Conservation (phyloP, 2,888 invertebrate genomes). For the Macrophya alboannulata region DNA sequence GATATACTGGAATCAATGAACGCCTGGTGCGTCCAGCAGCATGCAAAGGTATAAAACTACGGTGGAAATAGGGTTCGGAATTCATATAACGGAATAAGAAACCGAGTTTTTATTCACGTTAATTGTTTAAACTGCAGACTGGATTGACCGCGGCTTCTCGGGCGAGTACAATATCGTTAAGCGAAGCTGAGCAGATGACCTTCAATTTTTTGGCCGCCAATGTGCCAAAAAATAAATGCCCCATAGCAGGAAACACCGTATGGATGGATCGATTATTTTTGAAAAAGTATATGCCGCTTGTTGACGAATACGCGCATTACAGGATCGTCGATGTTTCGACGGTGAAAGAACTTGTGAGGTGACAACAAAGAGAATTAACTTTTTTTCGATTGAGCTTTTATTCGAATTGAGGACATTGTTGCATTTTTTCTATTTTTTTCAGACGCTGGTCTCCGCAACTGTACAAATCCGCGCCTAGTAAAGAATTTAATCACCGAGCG, state of each 20-base stretch:
- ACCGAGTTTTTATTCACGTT: not conserved
- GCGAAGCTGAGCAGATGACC: constrained; percentile 87
- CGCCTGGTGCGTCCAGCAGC: constrained; percentile 92
- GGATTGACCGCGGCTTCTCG: constrained; percentile 90
- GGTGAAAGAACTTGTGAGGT: constrained; percentile 89
- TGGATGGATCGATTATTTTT: constrained; percentile 94
- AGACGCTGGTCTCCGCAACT: constrained; percentile 89
- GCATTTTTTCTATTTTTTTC: constrained; percentile 71
- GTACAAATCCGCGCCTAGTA: constrained; percentile 83
- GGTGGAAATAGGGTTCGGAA: constrained; percentile 32
- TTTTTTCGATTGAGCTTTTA: not conserved
- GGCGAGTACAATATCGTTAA: constrained; percentile 85
- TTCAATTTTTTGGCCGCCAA: constrained; percentile 86
- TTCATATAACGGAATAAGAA: not conserved
- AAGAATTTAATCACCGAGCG: constrained; percentile 87
- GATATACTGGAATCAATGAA: constrained; percentile 89
- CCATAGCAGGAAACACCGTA: constrained; percentile 94
- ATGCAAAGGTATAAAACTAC: constrained; percentile 83
- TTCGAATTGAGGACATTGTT: constrained; percentile 12
- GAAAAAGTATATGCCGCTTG: constrained; percentile 89
- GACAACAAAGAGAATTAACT: constrained; percentile 45
- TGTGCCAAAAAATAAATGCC: constrained; percentile 83
- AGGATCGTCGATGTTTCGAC: constrained; percentile 96
- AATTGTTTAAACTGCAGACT: constrained; percentile 82
- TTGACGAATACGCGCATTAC: constrained; percentile 93